Evolutionary conservation across 2,113 vertebrate species (phyloP).

Genomic region (Eublepharis macularius): DNA sequence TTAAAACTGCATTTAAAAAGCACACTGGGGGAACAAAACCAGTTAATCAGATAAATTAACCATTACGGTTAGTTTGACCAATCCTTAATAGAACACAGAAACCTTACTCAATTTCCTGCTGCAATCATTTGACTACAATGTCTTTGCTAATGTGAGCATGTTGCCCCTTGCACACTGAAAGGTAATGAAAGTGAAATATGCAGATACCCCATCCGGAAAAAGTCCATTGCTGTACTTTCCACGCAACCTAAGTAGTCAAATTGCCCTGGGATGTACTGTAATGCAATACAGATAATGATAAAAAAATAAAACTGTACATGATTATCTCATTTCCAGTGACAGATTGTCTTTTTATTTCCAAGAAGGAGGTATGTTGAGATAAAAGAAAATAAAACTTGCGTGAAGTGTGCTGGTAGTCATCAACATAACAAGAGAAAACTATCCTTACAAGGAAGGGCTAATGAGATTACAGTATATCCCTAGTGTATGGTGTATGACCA

Average conservation of each 20-base stretch:
- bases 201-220: background rate
- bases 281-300: conserved; percentile 23
- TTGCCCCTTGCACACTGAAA: conserved; percentile 11
- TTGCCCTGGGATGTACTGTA: conserved; percentile 28
- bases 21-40: background rate
- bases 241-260: conserved; percentile 38
- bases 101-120: background rate
- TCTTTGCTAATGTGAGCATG: conserved; percentile 11
- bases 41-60: background rate
- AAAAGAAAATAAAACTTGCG: conserved; percentile 9
- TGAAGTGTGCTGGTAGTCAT: conserved; percentile 37
- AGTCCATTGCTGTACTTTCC: conserved; percentile 29
- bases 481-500: conserved; percentile 34
- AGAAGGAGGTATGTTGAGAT: conserved; percentile 15
- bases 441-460: background rate
- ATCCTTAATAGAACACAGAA: conserved; percentile 23
- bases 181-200: background rate
- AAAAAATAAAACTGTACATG: conserved; percentile 36
- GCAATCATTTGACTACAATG: conserved; percentile 20
- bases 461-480: conserved; percentile 5
- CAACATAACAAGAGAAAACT: conserved; percentile 21
- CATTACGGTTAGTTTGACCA: conserved; percentile 8
- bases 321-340: conserved; percentile 49
- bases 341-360: conserved; percentile 56
- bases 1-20: conserved; percentile 26